phyloP scores from a whole-genome alignment of 2,888 invertebrate genomes.

The Hyposoter dolosus region DNA sequence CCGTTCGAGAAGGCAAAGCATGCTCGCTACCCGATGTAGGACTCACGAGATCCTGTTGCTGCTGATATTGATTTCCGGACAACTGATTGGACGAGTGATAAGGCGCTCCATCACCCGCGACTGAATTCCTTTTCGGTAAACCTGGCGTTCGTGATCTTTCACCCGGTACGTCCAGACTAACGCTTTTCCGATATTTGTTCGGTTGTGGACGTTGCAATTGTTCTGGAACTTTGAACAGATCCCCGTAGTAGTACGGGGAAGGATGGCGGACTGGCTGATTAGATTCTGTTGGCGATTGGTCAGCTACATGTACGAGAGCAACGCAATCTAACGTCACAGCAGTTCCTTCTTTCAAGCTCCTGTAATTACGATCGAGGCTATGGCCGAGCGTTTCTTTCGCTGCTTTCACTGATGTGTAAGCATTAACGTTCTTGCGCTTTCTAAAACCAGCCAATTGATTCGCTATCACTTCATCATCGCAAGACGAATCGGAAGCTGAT shows the following conservation, averaged over 20 bases:
- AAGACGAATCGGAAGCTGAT: conserved; percentile 81
- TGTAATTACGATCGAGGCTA: conserved; percentile 57
- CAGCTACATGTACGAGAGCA: conserved; percentile 81
- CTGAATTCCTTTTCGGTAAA: conserved; percentile 89
- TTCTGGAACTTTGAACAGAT: conserved; percentile 87
- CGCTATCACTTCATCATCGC: conserved; percentile 79
- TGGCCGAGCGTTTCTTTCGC: conserved; percentile 67
- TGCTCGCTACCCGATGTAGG: conserved; percentile 80
- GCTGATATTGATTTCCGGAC: conserved; percentile 72
- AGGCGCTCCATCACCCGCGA: conserved; percentile 89
- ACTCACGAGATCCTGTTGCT: conserved; percentile 77
- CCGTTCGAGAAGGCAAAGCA: conserved; percentile 75
- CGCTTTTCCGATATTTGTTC: conserved; percentile 88
- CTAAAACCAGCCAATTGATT: conserved; percentile 72
- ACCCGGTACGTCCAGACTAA: conserved; percentile 91
- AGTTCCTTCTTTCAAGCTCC: conserved; percentile 66
- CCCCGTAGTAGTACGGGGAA: conserved; percentile 94
- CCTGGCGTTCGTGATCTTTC: conserved; percentile 87
- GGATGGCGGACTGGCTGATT: conserved; percentile 88
- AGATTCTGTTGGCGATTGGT: conserved; percentile 86
- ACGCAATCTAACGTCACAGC: conserved; percentile 77
- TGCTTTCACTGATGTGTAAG: conserved; percentile 70
- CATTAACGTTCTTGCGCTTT: conserved; percentile 74
- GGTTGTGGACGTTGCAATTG: conserved; percentile 84
- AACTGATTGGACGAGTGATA: conserved; percentile 69